Conservation (phyloP, 2,797 vertebrate species). For the Cuniculus paca region DNA sequence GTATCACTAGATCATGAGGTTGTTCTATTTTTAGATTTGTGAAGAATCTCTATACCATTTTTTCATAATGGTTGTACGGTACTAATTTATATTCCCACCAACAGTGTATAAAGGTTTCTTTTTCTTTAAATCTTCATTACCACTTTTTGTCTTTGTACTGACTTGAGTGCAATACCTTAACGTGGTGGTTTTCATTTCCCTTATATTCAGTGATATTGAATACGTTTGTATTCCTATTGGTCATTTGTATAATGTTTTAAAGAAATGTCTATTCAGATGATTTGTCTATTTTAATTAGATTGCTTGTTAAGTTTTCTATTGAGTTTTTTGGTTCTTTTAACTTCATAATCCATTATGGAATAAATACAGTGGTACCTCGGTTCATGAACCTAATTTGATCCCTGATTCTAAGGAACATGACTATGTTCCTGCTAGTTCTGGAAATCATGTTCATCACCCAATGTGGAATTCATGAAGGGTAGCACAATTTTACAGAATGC, state of each 20-base stretch:
- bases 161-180: neutral
- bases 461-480: neutral
- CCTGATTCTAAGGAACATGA: neutral
- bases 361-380: neutral
- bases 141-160: neutral
- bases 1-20: neutral
- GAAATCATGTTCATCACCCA: neutral
- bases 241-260: neutral
- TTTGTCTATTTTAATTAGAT: neutral
- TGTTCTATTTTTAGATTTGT: neutral
- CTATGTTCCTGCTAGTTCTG: neutral
- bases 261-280: neutral
- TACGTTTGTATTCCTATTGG: neutral
- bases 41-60: neutral
- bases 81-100: neutral
- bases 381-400: neutral
- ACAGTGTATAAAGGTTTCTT: neutral
- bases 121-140: neutral
- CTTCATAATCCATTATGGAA: neutral
- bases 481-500: neutral
- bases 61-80: neutral
- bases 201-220: neutral
- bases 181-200: neutral
- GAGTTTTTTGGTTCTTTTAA: neutral
- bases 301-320: neutral